These are phyloP conservation scores for western clawed frog (Xenopus tropicalis) DNA, from an alignment of 2,113 vertebrate genomes.

Conservation along the genomic window DNA sequence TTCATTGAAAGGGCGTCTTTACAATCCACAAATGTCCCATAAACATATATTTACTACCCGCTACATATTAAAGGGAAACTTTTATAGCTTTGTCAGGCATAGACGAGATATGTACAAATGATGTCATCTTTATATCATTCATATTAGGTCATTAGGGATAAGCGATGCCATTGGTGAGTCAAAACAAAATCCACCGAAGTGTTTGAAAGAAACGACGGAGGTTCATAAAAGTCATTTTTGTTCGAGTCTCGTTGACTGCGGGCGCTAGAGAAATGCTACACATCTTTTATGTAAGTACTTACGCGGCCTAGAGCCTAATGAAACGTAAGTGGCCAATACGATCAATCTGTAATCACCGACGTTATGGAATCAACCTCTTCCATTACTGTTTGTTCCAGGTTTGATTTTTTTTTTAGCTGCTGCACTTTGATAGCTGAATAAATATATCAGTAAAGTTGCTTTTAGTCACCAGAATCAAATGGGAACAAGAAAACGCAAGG, in stretches of 20 bases:
- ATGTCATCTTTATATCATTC: too few species aligned
- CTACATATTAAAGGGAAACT: too few species aligned
- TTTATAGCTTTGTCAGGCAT: too few species aligned
- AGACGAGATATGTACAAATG: too few species aligned
- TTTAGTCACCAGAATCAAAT: background rate
- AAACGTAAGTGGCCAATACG: background rate
- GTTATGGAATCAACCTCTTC: background rate
- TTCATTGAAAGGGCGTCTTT: too few species aligned
- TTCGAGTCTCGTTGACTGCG: background rate
- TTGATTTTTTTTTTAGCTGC: background rate
- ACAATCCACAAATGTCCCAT: too few species aligned
- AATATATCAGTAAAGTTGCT: slow-evolving; percentile 1
- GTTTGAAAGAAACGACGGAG: too few species aligned
- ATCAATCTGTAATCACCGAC: background rate
- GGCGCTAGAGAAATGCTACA: background rate
- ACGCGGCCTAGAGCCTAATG: background rate
- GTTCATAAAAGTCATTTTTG: background rate
- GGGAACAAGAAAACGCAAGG: background rate
- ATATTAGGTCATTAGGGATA: too few species aligned
- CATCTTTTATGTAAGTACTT: background rate
- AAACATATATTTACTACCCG: too few species aligned
- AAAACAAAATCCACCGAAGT: too few species aligned
- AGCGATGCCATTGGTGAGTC: too few species aligned
- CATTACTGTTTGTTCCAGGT: background rate
- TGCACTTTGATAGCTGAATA: background rate